Evolutionary conservation across 2,113 vertebrate genomes (phyloP).

Genomic region (Pygoscelis adeliae): DNA sequence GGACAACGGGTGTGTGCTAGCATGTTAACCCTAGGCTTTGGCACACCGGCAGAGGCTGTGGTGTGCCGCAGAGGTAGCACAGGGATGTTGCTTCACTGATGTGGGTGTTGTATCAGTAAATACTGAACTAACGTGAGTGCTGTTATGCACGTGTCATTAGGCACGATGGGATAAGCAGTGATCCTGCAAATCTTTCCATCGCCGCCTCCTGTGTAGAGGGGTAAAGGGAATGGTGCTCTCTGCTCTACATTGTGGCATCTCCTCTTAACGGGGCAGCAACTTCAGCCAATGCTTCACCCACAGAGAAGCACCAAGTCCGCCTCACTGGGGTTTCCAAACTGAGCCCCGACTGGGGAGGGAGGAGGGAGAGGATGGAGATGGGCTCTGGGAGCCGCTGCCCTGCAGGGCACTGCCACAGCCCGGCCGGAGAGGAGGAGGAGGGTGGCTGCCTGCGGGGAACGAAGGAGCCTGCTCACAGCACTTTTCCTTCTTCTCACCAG

Average conservation of each 20-base stretch:
- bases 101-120: background rate
- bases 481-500: background rate
- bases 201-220: background rate
- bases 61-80: background rate
- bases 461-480: background rate
- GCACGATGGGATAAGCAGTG: background rate
- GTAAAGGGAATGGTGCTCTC: background rate
- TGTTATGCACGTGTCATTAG: background rate
- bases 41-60: background rate
- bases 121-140: accelerated
- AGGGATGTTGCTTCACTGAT: background rate
- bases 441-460: background rate
- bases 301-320: background rate
- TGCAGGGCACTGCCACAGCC: background rate
- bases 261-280: background rate
- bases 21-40: background rate
- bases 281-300: background rate
- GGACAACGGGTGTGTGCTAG: background rate
- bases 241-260: background rate
- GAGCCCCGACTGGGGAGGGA: background rate
- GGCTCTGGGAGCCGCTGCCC: background rate
- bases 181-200: background rate
- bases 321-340: background rate
- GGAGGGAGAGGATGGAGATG: background rate
- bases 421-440: background rate